These are phyloP conservation scores for Lophius americanus DNA, from an alignment of 2,797 vertebrate species.

Conservation along the genomic window DNA sequence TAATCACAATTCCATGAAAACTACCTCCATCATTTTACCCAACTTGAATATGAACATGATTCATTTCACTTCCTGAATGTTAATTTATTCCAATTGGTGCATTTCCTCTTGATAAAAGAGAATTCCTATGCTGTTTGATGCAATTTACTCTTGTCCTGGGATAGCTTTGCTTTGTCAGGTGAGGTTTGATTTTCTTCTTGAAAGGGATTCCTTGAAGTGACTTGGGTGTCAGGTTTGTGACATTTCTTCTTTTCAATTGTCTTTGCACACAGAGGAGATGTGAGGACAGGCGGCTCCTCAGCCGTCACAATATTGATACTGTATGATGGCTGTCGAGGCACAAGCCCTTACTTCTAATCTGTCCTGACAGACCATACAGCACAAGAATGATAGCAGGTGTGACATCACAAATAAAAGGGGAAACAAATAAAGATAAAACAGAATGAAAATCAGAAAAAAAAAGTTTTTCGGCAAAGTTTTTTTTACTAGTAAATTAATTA, in stretches of 20 bases:
- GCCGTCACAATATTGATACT: conserved; percentile 86
- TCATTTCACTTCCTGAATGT: conserved; percentile 37
- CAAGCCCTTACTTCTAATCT: conserved; percentile 80
- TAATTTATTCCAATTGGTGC: conserved; percentile 61
- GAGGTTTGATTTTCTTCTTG: conserved; percentile 82
- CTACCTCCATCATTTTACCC: conserved; percentile 28
- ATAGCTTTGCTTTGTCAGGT: conserved; percentile 84
- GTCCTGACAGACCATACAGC: conserved; percentile 79
- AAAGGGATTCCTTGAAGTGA: conserved; percentile 89
- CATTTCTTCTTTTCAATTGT: conserved; percentile 84
- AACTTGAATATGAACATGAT: conserved; percentile 37
- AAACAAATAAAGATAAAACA: conserved; percentile 65
- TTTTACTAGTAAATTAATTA: conserved; percentile 13
- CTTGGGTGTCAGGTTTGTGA: conserved; percentile 84
- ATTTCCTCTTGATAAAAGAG: conserved; percentile 68
- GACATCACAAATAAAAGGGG: conserved; percentile 80
- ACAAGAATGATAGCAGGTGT: conserved; percentile 82
- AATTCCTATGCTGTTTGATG: conserved; percentile 81
- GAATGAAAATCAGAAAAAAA: conserved; percentile 62
- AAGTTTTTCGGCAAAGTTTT: conserved; percentile 51
- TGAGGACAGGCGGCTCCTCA: conserved; percentile 83
- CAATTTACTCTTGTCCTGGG: conserved; percentile 81
- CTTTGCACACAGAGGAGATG: conserved; percentile 81
- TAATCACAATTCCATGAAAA: conserved; percentile 26
- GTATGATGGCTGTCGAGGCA: conserved; percentile 84